Evolutionary conservation across 2,113 vertebrate species (phyloP), one percentile per base, ranked within the genome.

Genomic region (Xenopus laevis): DNA sequence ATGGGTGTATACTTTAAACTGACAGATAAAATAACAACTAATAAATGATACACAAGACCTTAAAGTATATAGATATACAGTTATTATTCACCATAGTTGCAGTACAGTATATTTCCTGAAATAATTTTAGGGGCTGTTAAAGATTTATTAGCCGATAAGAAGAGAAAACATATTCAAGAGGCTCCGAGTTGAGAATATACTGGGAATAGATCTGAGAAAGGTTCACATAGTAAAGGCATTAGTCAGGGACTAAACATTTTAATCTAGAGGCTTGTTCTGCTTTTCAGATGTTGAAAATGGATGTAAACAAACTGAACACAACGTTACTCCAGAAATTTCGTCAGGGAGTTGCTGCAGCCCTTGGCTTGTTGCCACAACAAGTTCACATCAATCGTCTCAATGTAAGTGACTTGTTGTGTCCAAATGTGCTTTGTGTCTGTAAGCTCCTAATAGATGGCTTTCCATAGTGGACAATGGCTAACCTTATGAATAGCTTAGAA

Each of bases 341-440:
- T 59, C 92, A 93, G 68, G 95, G 96, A 69, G 90, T 97, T 27
- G 96, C 95, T 1, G 88, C 93, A 9, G 94, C 95, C 7, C 79
- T 98, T 69, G 94, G 94, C 11, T 80, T 98, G 53, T 83, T 92
- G 44, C 90, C 93, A 7, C 90, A 90, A 79, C 93, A 89, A 86
- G 90, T 98, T 64, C 96, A 98, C 84, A 97, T 98, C 89, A 94
- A 95, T 81, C 89, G 89, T 18, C 90, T 98, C 47, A 88, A 95
- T 84, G 96, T 97, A 88, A 94, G 94, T 83, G 74, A 23, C 58
- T 9, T 20, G 2, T 17, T 17, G 9, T 71, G 40, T 71, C 18
- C 18, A 27, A 60, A 60, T 23, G 20, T 23, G 0, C 21, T 21
- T 23, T 60, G 58, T 60, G 7, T 60, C 21, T 60, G 18, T 13